phyloP scores from a whole-genome alignment of 2,113 vertebrate genomes.

The Agapornis roseicollis region DNA sequence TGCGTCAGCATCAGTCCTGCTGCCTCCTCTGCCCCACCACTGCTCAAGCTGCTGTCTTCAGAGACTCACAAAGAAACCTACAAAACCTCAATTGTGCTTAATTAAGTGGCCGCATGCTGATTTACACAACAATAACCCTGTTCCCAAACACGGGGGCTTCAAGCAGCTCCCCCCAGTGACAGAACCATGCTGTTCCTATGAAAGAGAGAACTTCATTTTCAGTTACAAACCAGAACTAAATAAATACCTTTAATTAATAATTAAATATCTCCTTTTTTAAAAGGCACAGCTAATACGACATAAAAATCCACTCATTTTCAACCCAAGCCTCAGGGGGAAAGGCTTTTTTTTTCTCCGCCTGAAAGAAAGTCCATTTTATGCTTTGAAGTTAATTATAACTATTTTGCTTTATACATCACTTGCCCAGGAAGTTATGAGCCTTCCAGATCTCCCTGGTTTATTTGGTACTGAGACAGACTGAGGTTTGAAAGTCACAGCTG shows the following conservation, averaged over 20 bases:
- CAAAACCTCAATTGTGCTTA: slow-evolving; percentile 11
- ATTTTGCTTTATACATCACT: not conserved
- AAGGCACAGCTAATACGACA: not conserved
- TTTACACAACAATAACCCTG: slow-evolving; percentile 35
- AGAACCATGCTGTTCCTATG: not conserved
- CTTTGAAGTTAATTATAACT: slow-evolving; percentile 12
- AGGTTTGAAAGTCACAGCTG: slow-evolving; percentile 14
- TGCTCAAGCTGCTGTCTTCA: not conserved
- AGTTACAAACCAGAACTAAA: not conserved
- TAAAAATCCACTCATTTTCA: not conserved
- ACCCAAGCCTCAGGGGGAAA: not conserved
- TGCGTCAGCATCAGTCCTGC: not conserved
- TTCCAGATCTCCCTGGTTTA: not conserved
- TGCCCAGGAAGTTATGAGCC: not conserved
- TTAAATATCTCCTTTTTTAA: not conserved
- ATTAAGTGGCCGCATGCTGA: slow-evolving; percentile 26
- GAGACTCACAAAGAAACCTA: not conserved
- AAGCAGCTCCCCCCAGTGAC: not conserved
- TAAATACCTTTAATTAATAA: not conserved
- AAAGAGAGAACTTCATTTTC: not conserved
- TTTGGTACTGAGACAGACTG: not conserved
- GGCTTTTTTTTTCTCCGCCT: not conserved
- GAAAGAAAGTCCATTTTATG: not conserved
- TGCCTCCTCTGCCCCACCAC: not conserved
- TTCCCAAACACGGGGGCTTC: not conserved